Evolutionary conservation across 2,113 vertebrate genomes (phyloP), one percentile per base, ranked within the genome.

Genomic region (Verasper variegatus): DNA sequence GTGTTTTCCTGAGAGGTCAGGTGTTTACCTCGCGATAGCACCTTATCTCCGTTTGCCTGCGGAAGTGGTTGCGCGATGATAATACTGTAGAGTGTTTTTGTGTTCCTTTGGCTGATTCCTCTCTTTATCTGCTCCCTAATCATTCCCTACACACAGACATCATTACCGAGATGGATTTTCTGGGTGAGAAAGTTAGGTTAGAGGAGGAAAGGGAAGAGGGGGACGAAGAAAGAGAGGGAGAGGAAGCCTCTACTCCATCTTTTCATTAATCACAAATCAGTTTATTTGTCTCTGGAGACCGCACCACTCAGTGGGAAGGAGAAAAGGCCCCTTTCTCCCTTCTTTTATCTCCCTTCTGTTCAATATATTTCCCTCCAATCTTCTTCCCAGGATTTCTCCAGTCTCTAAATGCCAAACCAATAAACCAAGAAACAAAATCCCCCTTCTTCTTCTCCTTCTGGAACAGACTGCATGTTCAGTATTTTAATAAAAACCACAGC

Each of bases 261-360:
- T 90, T 92, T 90, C 82, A 92, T 92, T 93, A 85, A 92, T 92
- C 90, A 92, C 60, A 92, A 91, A 92, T 93, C 86, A 89, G 86
- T 92, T 88, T 80, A 80, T 86, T 92, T 86, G 66, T 59, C 91
- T 86, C 82, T 15, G 37, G 80, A 83, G 90, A 77, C 64, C 42
- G 70, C 72, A 84, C 67, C 85, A 83, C 90, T 91, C 84, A 80
- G 76, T 71, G 63, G 54, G 71, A 82, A 70, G 45, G 76, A 83
- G 87, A 84, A 90, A 20, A 71, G 64, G 27, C 69, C 86, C 27
- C 82, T 83, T 84, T 80, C 76, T 54, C 47, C 40, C 10, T n/a
- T 40, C 31, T 83, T 86, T 85, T 75, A 89, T 92, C 88, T 89
- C 75, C 78, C 64, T 86, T 89, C 86, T 91, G 84, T 89, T 89